Evolutionary conservation across 2,888 invertebrate genomes (phyloP).

Genomic region (Colostygia pectinataria): DNA sequence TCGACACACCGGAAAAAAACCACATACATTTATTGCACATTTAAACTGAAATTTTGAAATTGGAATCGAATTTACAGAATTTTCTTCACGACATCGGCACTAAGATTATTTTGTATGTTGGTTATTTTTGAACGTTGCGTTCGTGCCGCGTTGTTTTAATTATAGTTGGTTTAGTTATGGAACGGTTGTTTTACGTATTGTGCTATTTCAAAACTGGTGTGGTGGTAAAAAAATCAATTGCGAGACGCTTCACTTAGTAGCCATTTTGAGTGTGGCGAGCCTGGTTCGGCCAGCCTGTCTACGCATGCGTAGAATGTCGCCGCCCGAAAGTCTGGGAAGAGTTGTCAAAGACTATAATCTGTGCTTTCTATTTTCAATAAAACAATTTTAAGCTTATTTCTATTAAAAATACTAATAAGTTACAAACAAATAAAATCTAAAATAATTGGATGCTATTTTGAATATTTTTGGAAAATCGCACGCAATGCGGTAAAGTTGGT

Average conservation of each 20-base stretch:
- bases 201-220: constrained; percentile 45
- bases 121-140: constrained; percentile 29
- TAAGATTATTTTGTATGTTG: constrained; percentile 26
- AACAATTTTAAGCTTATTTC: too few species aligned
- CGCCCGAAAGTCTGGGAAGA: constrained; percentile 51
- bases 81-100: constrained; percentile 34
- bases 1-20: constrained; percentile 25
- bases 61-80: constrained; percentile 29
- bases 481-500: too few species aligned
- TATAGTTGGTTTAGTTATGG: constrained; percentile 22
- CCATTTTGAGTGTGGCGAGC: constrained; percentile 70
- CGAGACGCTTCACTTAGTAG: constrained; percentile 59
- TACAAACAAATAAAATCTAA: too few species aligned
- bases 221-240: constrained; percentile 73
- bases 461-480: too few species aligned
- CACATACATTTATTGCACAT: constrained; percentile 44
- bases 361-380: neutral
- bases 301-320: constrained; percentile 62
- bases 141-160: constrained; percentile 8
- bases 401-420: neutral
- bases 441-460: too few species aligned
- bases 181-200: constrained; percentile 39
- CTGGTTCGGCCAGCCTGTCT: constrained; percentile 45
- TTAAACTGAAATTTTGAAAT: constrained; percentile 39
- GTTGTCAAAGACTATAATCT: constrained; percentile 18